phyloP scores from a whole-genome alignment of 2,888 invertebrate species.

The Apocheima hispidaria region DNA sequence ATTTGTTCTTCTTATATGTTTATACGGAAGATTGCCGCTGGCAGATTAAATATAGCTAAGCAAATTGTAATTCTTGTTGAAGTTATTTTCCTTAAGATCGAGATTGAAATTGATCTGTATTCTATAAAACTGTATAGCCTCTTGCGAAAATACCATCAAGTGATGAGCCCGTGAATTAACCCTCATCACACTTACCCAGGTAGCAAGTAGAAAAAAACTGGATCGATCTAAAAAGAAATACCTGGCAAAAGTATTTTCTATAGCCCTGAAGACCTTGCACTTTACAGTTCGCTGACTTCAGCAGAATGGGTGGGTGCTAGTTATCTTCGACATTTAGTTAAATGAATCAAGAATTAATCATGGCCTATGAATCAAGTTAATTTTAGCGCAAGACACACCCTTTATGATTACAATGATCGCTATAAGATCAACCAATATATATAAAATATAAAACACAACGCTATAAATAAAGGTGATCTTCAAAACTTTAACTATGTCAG shows the following conservation, averaged over 20 bases:
- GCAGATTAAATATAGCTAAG: neutral
- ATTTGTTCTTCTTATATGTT: neutral
- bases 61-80: neutral
- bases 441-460: too few relatives aligned
- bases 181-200: neutral
- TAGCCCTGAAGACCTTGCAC: conserved; percentile 40
- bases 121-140: conserved; percentile 1
- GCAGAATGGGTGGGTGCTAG: conserved; percentile 17
- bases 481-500: too few relatives aligned
- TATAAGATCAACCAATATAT: conserved; percentile 30
- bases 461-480: conserved; percentile 3
- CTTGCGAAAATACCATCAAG: conserved; percentile 7
- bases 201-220: conserved; percentile 23
- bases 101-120: neutral
- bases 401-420: conserved; percentile 26
- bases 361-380: conserved; percentile 23
- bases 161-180: neutral
- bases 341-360: conserved; percentile 26
- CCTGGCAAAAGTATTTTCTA: conserved; percentile 25
- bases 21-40: neutral
- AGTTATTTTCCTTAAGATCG: neutral
- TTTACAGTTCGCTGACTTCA: conserved; percentile 37
- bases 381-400: conserved; percentile 16
- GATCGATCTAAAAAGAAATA: conserved; percentile 23
- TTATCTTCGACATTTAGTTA: conserved; percentile 31